phyloP scores from a whole-genome alignment of 2,113 vertebrate species.

The Tringa solitaria region DNA sequence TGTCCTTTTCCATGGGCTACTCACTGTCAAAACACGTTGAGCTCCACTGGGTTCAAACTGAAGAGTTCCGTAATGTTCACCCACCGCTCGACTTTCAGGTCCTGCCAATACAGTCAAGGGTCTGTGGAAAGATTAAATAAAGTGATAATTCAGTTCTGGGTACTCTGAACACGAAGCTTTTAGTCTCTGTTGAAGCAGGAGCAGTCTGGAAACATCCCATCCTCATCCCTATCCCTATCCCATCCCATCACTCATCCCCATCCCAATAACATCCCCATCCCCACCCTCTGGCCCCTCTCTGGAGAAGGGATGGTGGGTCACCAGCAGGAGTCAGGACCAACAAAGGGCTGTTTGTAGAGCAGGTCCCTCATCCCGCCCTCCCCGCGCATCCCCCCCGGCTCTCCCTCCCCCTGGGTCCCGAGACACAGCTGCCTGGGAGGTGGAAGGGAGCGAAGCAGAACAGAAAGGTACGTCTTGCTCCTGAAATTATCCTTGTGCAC shows the following conservation, averaged over 20 bases:
- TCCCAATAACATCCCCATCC: not conserved
- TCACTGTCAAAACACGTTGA: not conserved
- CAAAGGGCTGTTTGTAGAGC: constrained; percentile 67
- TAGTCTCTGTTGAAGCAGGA: not conserved
- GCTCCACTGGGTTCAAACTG: not conserved
- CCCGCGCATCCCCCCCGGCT: not conserved
- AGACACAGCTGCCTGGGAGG: constrained; percentile 48
- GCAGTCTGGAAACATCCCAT: not conserved
- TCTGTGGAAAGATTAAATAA: not conserved
- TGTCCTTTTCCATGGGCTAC: not conserved
- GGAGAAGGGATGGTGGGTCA: not conserved
- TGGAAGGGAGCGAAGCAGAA: not conserved
- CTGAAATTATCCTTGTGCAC: constrained; percentile 5
- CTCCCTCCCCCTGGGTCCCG: constrained; percentile 7
- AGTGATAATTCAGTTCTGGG: not conserved
- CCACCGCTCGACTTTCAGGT: not conserved
- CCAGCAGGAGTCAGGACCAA: constrained; percentile 39
- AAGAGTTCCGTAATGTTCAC: not conserved
- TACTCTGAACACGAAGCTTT: not conserved
- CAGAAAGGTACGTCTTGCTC: constrained; percentile 57
- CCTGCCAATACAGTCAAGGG: not conserved
- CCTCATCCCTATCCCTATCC: too few relatives aligned
- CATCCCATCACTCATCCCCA: not conserved
- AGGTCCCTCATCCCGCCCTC: constrained; percentile 43
- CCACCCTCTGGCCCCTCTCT: not conserved